These are phyloP conservation scores for Temnothorax ravouxi DNA, from an alignment of 2,888 invertebrate species.

Conservation along the genomic window DNA sequence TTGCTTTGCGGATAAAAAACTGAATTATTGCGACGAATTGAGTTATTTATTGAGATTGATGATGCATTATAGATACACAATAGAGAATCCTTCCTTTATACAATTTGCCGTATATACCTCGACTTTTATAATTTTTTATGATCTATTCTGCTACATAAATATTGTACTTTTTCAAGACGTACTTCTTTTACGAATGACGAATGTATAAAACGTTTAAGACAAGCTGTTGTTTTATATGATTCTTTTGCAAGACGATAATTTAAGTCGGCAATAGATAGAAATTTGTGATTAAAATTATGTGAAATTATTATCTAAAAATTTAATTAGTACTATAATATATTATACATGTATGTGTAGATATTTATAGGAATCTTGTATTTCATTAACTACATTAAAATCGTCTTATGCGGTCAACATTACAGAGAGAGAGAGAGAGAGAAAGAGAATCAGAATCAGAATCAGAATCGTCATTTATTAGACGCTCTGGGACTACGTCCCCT, in stretches of 20 bases:
- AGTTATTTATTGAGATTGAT: constrained; percentile 15
- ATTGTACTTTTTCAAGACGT: not conserved
- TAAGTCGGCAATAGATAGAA: not conserved
- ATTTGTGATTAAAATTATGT: not conserved
- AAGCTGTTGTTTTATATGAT: no score
- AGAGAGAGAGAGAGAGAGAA: no score
- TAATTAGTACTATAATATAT: not conserved
- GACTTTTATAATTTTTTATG: not conserved
- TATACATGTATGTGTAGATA: not conserved
- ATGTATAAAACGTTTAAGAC: no score
- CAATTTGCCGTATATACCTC: not conserved
- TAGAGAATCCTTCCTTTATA: not conserved
- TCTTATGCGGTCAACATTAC: not conserved
- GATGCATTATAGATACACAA: not conserved
- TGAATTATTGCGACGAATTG: not conserved
- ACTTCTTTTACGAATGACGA: no score
- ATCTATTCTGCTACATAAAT: not conserved
- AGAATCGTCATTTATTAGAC: no score
- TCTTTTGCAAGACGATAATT: not conserved
- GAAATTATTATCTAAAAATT: not conserved
- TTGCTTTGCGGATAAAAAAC: not conserved
- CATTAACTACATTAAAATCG: not conserved
- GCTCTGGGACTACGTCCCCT: no score
- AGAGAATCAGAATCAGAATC: no score
- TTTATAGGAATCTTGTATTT: not conserved